These are phyloP conservation scores for Lagorchestes hirsutus DNA, from an alignment of 2,797 vertebrate species.

Conservation along the genomic window DNA sequence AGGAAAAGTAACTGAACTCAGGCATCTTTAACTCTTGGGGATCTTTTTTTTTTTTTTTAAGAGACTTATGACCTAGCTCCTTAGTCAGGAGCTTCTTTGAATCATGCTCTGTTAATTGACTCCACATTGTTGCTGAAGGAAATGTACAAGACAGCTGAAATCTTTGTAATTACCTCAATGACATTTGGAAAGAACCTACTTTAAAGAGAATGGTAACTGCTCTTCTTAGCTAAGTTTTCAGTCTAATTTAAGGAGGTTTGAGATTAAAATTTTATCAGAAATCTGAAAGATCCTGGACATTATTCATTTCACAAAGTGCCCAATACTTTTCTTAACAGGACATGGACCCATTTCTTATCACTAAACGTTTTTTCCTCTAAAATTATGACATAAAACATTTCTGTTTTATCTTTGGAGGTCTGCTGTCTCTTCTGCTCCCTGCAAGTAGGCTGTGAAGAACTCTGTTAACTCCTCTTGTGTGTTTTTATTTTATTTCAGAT, in stretches of 20 bases:
- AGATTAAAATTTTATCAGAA: slow-evolving; percentile 26
- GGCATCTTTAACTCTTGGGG: background rate
- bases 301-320: background rate
- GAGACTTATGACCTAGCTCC: background rate
- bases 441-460: slow-evolving; percentile 25
- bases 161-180: slow-evolving; percentile 49
- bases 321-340: background rate
- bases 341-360: background rate
- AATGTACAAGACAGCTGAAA: background rate
- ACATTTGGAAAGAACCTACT: slow-evolving; percentile 59
- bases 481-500: slow-evolving; percentile 13
- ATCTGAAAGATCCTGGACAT: slow-evolving; percentile 14
- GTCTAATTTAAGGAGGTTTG: slow-evolving; percentile 15
- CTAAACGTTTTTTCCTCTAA: slow-evolving; percentile 39
- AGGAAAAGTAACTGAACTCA: background rate
- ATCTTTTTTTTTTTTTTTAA: background rate
- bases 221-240: background rate
- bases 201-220: slow-evolving; percentile 32
- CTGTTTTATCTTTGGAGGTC: background rate
- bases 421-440: background rate
- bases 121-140: slow-evolving; percentile 1
- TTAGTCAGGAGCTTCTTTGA: background rate
- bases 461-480: background rate
- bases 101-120: background rate
- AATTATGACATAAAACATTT: background rate